Evolutionary conservation across 1,140 invertebrate species (phyloP), one percentile per base, ranked within the genome.

Genomic region (Hycleus phaleratus): DNA sequence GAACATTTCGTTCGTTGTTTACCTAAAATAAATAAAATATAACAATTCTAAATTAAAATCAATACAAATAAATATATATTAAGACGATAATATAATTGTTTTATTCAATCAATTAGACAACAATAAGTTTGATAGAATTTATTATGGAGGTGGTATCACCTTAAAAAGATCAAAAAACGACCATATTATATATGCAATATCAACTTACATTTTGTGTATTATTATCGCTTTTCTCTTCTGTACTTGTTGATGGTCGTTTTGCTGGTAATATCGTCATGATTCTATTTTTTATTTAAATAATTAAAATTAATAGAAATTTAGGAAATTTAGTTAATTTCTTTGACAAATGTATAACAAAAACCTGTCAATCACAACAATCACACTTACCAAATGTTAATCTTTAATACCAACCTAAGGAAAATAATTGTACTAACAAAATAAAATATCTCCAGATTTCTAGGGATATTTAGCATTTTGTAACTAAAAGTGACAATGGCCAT

Each of bases 261-360:
- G 71, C 56, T 49, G 71, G 71, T 54, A 73, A 63, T 62, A 73
- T 73, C 46, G 71, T 73, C 71, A 73, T 73, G 42, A 38, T 59
- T 57, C 11, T 58, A 38, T 52, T 44, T 50, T 42, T n/a, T 6
- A 42, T 8, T n/a, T 42, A 42, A 42, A 11, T 9, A 42, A 42
- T 42, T 6, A 42, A 10, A 42, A 42, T n/a, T 42, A 42, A 42
- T n/a, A 42, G 9, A n/a, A 42, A 42, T n/a, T 42, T 10, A 42
- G 10, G 40, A 4, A 11, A 42, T 42, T 42, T 42, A 8, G 9
- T n/a, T n/a, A n/a, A 42, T 4, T 42, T 10, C 10, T 42, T n/a
- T 42, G 40, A n/a, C 40, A 42, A 1, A 42, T 11, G 9, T n/a
- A 8, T 11, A 42, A 42, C 40, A 42, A 11, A 10, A n/a, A 11